phyloP scores from a whole-genome alignment of 2,113 vertebrate species.

The Neodon shergylaensis region DNA sequence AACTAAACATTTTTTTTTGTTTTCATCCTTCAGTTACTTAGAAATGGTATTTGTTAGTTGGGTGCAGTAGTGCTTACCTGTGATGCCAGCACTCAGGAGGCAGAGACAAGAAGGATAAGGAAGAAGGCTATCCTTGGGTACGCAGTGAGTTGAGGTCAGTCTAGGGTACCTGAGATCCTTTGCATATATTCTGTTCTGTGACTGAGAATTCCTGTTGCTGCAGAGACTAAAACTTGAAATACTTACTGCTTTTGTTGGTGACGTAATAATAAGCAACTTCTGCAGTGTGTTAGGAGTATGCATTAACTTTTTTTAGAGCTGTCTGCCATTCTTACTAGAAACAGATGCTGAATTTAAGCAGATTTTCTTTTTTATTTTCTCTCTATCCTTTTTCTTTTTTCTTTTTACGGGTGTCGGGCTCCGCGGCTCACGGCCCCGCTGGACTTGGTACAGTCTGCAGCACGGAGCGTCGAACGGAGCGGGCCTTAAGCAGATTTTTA shows the following conservation, averaged over 20 bases:
- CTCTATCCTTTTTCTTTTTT: too few relatives aligned
- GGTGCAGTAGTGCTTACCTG: background rate
- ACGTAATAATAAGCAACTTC: background rate
- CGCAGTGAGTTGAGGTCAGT: background rate
- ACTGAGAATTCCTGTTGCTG: background rate
- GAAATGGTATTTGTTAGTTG: slow-evolving; percentile 13
- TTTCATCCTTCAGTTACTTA: slow-evolving; percentile 40
- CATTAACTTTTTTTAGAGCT: slow-evolving; percentile 31
- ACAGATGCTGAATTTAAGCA: slow-evolving; percentile 22
- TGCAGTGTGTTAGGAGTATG: background rate
- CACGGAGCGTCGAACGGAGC: too few relatives aligned
- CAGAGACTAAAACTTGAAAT: background rate
- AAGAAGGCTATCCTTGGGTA: background rate
- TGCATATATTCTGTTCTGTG: background rate
- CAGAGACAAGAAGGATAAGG: background rate
- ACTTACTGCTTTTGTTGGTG: background rate
- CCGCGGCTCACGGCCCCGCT: too few relatives aligned
- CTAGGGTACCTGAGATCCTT: background rate
- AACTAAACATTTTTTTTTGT: slow-evolving; percentile 29
- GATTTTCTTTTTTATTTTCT: too few relatives aligned
- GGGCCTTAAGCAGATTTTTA: slow-evolving; percentile 21
- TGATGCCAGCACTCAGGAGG: background rate
- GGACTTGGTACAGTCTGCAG: too few relatives aligned
- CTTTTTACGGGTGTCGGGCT: too few relatives aligned
- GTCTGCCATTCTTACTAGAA: background rate